Base-by-base conservation (phyloP, 2,113 vertebrate species). In the Beaufortia kweichowensis region DNA sequence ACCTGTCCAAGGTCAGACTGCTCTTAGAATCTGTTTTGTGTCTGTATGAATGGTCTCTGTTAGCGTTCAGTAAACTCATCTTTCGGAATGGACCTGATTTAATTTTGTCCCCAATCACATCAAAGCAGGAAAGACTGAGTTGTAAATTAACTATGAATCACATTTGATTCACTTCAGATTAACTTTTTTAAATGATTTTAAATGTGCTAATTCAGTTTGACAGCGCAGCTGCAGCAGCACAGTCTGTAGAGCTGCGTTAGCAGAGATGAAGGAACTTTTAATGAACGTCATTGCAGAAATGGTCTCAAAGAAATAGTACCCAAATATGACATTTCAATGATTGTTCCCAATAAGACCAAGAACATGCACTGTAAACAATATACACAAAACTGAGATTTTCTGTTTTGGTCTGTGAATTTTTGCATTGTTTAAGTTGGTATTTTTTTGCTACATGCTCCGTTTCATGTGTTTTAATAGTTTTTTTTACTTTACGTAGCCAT, bases 401-500 rank as follows among this genome's bases (percentile, higher is more conserved):
- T 17, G 12, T 46, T 46, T 17, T 6, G n/a, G n/a, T n/a, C n/a
- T n/a, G 46, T 48, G 46, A 67, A 67, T 67, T 29, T 48, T 1
- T 67, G 2, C 8, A 10, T 50, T 17, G 21, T 29, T 3, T 9
- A 12, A 48, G 10, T 31, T 9, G 2, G 9, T 61, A 11, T 48
- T 28, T 39, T 26, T 56, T 3, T 19, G 24, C 35, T 55, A 11
- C 2, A 56, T 66, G 12, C 56, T 24, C 57, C n/a, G 33, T 39
- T 39, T 39, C 35, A 39, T 39, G 35, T 11, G 35, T 39, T 39
- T 39, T 39, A 39, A 39, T 39, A 1, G 35, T 1, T 39, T 4
- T 7, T 73, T 4, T 77, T 87, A 35, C 6, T 48, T 61, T 6
- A 71, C 87, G 14, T 19, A 84, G 92, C 84, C 76, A 92, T 94